Evolutionary conservation across 2,797 vertebrate species (phyloP).

Genomic region (Rhincodon typus): DNA sequence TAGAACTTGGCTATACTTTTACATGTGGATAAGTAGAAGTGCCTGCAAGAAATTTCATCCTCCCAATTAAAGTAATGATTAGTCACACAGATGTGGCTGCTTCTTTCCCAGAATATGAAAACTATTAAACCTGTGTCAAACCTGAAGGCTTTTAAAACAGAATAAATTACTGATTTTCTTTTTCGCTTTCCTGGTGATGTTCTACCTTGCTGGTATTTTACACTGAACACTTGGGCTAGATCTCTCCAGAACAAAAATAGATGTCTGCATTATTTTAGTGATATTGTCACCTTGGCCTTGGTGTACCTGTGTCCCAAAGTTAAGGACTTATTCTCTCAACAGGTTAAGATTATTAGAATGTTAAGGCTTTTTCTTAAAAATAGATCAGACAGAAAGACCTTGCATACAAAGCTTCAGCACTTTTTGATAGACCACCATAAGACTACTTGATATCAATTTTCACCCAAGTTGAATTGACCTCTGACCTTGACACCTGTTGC

Average conservation of each 20-base stretch:
- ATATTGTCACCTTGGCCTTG: neutral
- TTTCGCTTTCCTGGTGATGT: neutral
- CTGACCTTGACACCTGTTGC: neutral
- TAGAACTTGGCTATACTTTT: neutral
- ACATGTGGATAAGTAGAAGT: neutral
- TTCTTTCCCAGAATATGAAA: neutral
- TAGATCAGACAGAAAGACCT: neutral
- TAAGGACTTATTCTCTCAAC: neutral
- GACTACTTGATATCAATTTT: neutral
- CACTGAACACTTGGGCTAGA: neutral
- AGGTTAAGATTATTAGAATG: neutral
- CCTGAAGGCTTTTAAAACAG: neutral
- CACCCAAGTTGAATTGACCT: neutral
- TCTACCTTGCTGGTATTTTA: neutral
- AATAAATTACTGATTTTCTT: neutral
- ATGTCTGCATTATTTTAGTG: neutral
- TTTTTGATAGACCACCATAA: neutral
- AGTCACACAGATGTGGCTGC: neutral
- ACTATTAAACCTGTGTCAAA: neutral
- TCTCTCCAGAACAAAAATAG: neutral
- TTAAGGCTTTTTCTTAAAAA: neutral
- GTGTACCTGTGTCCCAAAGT: neutral
- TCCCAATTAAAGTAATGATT: neutral
- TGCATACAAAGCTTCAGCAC: neutral
- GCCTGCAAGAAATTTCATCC: neutral